These are phyloP conservation scores for Athene cunicularia DNA, from an alignment of 2,113 vertebrate genomes.

Conservation along the genomic window DNA sequence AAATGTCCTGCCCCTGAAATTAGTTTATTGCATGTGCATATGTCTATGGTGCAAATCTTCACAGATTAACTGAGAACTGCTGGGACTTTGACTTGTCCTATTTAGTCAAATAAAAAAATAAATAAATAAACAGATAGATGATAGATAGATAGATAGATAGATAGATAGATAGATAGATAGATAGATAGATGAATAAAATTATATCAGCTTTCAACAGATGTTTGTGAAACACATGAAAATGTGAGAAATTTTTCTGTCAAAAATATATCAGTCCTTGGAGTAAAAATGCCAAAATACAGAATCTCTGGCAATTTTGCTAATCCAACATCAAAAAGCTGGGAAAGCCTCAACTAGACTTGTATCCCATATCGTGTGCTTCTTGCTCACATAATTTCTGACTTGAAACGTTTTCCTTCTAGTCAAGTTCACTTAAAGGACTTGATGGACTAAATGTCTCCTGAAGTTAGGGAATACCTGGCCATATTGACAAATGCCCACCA, in stretches of 20 bases:
- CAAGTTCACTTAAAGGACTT: neutral
- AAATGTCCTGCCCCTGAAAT: neutral
- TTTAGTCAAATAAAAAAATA: neutral
- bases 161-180: too few relatives aligned
- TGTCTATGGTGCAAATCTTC: neutral
- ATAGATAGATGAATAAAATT: neutral
- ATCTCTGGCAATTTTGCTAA: neutral
- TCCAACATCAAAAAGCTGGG: neutral
- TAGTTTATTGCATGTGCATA: accelerated
- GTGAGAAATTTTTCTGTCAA: neutral
- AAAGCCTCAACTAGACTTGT: neutral
- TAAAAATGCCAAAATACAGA: neutral
- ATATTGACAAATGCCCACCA: constrained; percentile 26
- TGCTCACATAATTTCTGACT: neutral
- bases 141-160: too few relatives aligned
- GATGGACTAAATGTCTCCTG: neutral
- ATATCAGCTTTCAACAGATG: neutral
- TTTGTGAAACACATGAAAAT: neutral
- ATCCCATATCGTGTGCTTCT: neutral
- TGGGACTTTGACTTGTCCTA: neutral
- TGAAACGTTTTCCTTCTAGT: neutral
- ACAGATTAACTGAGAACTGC: neutral
- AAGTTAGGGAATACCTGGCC: neutral
- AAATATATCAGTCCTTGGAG: neutral
- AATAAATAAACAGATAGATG: too few relatives aligned